Conservation (phyloP, 2,888 invertebrate genomes). For the Drosophila robusta region DNA sequence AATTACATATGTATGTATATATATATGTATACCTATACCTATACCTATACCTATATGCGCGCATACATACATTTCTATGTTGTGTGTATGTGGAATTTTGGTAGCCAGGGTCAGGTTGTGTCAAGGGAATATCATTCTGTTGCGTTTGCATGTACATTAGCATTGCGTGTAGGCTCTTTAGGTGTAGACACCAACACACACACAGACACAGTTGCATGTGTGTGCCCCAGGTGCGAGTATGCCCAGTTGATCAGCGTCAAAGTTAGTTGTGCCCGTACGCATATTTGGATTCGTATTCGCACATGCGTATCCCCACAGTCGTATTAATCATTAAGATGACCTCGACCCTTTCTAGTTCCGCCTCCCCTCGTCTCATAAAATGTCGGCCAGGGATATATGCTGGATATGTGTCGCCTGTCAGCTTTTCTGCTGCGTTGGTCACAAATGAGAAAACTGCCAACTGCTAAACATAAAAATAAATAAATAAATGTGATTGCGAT, state of each 20-base stretch:
- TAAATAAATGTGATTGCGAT: slow-evolving; percentile 76
- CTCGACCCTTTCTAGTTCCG: slow-evolving; percentile 70
- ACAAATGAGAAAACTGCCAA: slow-evolving; percentile 76
- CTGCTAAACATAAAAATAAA: slow-evolving; percentile 75
- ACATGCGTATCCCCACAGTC: slow-evolving; percentile 43
- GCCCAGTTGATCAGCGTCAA: slow-evolving; percentile 28
- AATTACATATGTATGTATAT: slow-evolving; percentile 19
- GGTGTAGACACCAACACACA: slow-evolving; percentile 20
- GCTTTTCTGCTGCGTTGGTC: slow-evolving; percentile 63
- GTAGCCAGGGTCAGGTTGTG: slow-evolving; percentile 77
- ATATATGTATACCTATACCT: not conserved
- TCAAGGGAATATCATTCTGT: slow-evolving; percentile 57
- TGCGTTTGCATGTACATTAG: slow-evolving; percentile 36
- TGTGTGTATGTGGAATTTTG: slow-evolving; percentile 34
- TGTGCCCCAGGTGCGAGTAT: slow-evolving; percentile 43
- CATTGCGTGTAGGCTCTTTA: slow-evolving; percentile 20
- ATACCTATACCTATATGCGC: not conserved
- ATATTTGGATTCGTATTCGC: slow-evolving; percentile 18
- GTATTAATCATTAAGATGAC: slow-evolving; percentile 78
- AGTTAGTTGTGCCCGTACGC: slow-evolving; percentile 24
- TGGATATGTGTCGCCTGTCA: slow-evolving; percentile 62
- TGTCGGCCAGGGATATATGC: slow-evolving; percentile 11
- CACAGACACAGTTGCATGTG: not conserved
- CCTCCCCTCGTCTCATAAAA: not conserved
- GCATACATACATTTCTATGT: slow-evolving; percentile 7